phyloP scores from a whole-genome alignment of 2,888 invertebrate species.

The Scrobipalpa costella region DNA sequence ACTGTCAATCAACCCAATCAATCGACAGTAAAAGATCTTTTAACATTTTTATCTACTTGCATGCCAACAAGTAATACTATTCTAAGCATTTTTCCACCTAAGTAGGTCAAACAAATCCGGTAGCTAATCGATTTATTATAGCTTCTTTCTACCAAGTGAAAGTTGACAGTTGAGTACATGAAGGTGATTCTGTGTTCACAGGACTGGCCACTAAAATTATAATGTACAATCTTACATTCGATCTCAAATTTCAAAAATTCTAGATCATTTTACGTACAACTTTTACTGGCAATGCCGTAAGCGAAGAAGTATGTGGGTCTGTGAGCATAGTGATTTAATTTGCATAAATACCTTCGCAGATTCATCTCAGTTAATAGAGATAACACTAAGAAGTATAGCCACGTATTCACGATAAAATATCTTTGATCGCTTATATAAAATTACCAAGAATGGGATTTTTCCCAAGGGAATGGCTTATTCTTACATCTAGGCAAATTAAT shows the following conservation, averaged over 20 bases:
- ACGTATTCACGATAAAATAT: no score
- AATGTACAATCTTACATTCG: neutral
- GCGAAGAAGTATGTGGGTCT: constrained; percentile 36
- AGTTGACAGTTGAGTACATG: constrained; percentile 55
- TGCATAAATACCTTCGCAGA: neutral
- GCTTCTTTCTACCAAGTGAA: constrained; percentile 47
- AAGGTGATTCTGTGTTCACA: constrained; percentile 18
- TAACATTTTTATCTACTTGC: neutral
- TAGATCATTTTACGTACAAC: neutral
- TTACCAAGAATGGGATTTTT: no score
- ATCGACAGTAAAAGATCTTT: neutral
- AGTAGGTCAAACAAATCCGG: constrained; percentile 1
- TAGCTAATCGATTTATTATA: constrained; percentile 13
- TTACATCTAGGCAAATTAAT: no score
- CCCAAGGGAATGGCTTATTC: no score
- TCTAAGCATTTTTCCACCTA: neutral
- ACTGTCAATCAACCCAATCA: no score
- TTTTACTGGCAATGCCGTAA: constrained; percentile 2
- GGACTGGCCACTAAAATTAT: neutral
- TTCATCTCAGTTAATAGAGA: neutral
- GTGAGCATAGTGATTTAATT: constrained; percentile 29
- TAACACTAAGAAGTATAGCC: neutral
- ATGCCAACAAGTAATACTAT: neutral
- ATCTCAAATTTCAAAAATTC: neutral
- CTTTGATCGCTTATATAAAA: no score